Evolutionary conservation across 2,113 vertebrate species (phyloP).

Genomic region (Perca schrenkii): DNA sequence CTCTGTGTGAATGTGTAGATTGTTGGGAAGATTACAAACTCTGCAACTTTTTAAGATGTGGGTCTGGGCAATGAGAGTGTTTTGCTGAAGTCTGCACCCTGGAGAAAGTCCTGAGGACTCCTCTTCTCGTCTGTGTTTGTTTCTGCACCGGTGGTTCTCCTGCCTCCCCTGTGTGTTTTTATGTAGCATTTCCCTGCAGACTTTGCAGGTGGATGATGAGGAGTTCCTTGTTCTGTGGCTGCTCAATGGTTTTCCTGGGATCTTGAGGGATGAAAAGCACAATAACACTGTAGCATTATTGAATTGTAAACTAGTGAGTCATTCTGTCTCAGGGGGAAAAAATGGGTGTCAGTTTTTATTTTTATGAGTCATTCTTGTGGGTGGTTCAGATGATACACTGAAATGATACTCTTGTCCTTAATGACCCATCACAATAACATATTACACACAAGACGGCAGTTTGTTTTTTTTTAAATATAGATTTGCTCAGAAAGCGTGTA

Average conservation of each 20-base stretch:
- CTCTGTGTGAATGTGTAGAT: background rate
- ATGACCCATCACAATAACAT: background rate
- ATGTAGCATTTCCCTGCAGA: slow-evolving; percentile 48
- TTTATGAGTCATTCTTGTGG: slow-evolving; percentile 40
- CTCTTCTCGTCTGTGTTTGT: slow-evolving; percentile 24
- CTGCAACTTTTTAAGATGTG: slow-evolving; percentile 15
- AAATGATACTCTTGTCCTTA: slow-evolving; percentile 14
- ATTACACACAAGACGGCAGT: background rate
- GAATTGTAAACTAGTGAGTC: slow-evolving; percentile 54
- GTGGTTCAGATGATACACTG: slow-evolving; percentile 12
- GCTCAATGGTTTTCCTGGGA: slow-evolving; percentile 45
- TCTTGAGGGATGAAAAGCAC: slow-evolving; percentile 55
- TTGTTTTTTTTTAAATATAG: slow-evolving; percentile 25
- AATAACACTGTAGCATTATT: slow-evolving; percentile 65
- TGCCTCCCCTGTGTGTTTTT: slow-evolving; percentile 9
- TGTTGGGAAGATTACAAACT: background rate
- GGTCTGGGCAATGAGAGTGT: background rate
- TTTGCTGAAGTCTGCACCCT: slow-evolving; percentile 40
- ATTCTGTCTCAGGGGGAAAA: slow-evolving; percentile 5
- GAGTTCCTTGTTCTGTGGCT: slow-evolving; percentile 35
- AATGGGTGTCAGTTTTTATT: slow-evolving; percentile 19
- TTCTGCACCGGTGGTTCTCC: slow-evolving; percentile 12
- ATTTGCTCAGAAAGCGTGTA: background rate
- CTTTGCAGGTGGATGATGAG: slow-evolving; percentile 41
- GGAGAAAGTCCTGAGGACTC: slow-evolving; percentile 15